Base-by-base conservation (phyloP, 2,113 vertebrate genomes). In the Scomber scombrus region DNA sequence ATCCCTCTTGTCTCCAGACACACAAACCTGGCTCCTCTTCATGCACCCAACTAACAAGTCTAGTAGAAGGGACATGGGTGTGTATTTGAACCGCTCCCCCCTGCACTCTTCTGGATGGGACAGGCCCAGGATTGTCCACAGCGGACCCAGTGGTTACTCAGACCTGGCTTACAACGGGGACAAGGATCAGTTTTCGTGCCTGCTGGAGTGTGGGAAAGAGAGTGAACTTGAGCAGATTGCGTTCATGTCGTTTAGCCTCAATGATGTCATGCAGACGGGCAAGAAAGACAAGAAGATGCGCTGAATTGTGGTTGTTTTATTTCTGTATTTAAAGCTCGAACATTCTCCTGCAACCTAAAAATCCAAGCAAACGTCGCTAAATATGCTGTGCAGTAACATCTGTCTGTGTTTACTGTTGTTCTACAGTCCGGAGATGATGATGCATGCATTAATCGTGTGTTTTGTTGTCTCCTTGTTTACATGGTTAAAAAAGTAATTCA, bases 61-160 rank as follows among this genome's bases (percentile, higher is more conserved):
- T 2, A 80, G 31, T 2, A 95, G 97, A 6, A 51, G 82, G 0
- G 89, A 97, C 83, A 75, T 99, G 78, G 98, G 98, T 0, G 85
- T 99, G 76, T 98, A 97, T 3, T 68, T 98, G 23, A 97, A 97
- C 89, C 91, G 90, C 0, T 92, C 89, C 3, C 97, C 97, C 0
- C 71, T 94, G 85, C 92, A 93, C 7, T 68, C 15, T 0, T 84
- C 62, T 0, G 80, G 71, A 0, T 98, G 98, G 98, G 66, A 89
- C 62, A 55, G 0, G 0, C 98, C 96, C 0, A 95, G 94, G 95
- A 81, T 99, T 83, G 84, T 99, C 80, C 86, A 95, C 69, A 5
- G 19, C 0, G 97, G 98, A 0, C 97, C 97, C 0, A 95, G 96
- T 0, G 97, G 96, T 0, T 99, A 99, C 71, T 99, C 98, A 0